Percentiles rank a stretch among this genome's conserved stretches.
These are phyloP conservation scores for Peribatodes rhomboidaria DNA, from an alignment of 2,888 invertebrate genomes.

Conservation along the genomic window DNA sequence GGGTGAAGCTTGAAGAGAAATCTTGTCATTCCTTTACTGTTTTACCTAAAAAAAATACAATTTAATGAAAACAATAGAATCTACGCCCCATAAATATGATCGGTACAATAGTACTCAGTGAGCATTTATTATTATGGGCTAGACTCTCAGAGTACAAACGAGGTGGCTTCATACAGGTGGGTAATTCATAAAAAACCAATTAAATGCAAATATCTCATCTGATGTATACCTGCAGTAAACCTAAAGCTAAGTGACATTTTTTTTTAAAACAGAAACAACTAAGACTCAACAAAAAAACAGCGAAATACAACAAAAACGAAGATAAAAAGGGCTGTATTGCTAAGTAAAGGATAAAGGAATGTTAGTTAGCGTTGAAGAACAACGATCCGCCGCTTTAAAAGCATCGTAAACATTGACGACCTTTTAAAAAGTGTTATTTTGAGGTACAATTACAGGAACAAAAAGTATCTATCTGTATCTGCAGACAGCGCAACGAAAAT, in stretches of 20 bases:
- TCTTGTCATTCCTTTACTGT: not conserved
- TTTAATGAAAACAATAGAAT: no score
- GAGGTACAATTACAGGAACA: not conserved
- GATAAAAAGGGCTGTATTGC: slow-evolving; percentile 7
- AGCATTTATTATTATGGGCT: no score
- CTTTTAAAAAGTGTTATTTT: slow-evolving; percentile 3
- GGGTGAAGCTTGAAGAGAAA: not conserved
- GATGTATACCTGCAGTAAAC: no score
- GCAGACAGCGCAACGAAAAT: not conserved
- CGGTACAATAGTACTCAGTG: no score
- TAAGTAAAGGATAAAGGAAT: slow-evolving; percentile 22
- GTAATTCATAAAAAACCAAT: no score
- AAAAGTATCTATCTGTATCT: not conserved
- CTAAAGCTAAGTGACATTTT: not conserved
- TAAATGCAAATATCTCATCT: no score
- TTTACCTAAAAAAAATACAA: not conserved
- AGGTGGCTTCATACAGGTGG: no score
- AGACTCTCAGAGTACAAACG: no score
- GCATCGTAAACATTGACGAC: slow-evolving; percentile 23
- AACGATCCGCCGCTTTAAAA: slow-evolving; percentile 20
- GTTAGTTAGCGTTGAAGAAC: slow-evolving; percentile 15
- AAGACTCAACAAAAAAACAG: no score
- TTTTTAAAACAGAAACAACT: slow-evolving; percentile 9
- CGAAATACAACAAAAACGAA: not conserved
- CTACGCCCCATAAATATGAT: no score